A percentile compares a stretch with the other conserved stretches of the same genome.
Conservation (phyloP, 2,797 vertebrate species). For the Bufotes viridis region DNA sequence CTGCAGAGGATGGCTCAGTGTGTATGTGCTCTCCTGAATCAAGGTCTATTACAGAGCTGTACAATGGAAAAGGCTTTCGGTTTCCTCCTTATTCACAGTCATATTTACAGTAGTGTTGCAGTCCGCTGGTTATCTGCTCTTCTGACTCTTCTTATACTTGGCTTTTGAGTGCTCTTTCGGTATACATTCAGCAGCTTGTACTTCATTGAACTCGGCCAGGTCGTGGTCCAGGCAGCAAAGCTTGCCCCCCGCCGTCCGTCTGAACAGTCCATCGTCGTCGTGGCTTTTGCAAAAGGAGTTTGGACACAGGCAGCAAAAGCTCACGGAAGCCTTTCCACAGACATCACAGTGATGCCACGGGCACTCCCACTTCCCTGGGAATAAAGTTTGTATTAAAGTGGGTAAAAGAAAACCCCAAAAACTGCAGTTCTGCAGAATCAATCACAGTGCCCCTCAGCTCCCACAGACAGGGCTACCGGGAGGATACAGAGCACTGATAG, state of each 20-base stretch:
- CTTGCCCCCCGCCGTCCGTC: constrained; percentile 76
- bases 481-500: too few relatives aligned
- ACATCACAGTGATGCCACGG: constrained; percentile 99
- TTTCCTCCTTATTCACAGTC: constrained; percentile 68
- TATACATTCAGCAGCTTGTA: constrained; percentile 68
- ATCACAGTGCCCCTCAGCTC: too few relatives aligned
- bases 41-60: constrained; percentile 66
- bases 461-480: too few relatives aligned
- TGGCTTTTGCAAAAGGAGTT: constrained; percentile 97
- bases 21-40: constrained; percentile 66
- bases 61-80: constrained; percentile 66
- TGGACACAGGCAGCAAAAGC: constrained; percentile 95
- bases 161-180: constrained; percentile 65
- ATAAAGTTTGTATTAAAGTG: neutral
- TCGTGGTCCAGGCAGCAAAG: constrained; percentile 91
- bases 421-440: too few relatives aligned
- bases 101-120: constrained; percentile 73
- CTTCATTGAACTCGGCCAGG: constrained; percentile 69
- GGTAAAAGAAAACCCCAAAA: too few relatives aligned
- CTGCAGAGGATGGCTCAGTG: constrained; percentile 78
- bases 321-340: constrained; percentile 90
- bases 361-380: constrained; percentile 95
- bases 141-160: constrained; percentile 76
- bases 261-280: constrained; percentile 83
- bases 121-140: constrained; percentile 70